Evolutionary conservation across 2,113 vertebrate genomes (phyloP).

Genomic region (Bufo bufo): DNA sequence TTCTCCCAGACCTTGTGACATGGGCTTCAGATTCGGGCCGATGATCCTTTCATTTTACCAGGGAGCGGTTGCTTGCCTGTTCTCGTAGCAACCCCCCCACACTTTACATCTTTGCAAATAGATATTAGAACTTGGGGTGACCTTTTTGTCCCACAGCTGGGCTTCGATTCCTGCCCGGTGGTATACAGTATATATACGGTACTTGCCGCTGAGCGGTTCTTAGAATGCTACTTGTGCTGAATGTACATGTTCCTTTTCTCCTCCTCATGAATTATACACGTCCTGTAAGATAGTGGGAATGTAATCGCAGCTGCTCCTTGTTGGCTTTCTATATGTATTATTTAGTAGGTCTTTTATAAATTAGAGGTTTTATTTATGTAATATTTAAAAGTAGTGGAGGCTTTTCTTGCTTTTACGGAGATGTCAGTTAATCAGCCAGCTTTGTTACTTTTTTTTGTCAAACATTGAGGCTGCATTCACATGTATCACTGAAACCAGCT

Average conservation of each 20-base stretch:
- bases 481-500: no score
- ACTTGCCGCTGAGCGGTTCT: neutral
- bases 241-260: conserved; percentile 27
- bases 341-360: conserved; percentile 32
- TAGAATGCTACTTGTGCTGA: neutral
- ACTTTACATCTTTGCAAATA: no score
- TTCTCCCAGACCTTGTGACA: no score
- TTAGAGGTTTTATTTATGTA: neutral
- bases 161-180: no score
- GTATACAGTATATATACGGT: neutral
- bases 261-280: conserved; percentile 45
- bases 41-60: no score
- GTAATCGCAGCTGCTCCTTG: conserved; percentile 14
- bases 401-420: neutral
- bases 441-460: neutral
- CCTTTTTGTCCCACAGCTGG: neutral
- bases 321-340: conserved; percentile 43
- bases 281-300: conserved; percentile 39
- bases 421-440: neutral
- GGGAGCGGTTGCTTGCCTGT: no score
- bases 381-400: neutral
- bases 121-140: no score
- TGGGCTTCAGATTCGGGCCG: no score
- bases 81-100: no score
- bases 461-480: neutral